A percentile compares a stretch with the other conserved stretches of the same genome.
Evolutionary conservation across 2,113 vertebrate genomes (phyloP).

Genomic region (Todiramphus chloris): DNA sequence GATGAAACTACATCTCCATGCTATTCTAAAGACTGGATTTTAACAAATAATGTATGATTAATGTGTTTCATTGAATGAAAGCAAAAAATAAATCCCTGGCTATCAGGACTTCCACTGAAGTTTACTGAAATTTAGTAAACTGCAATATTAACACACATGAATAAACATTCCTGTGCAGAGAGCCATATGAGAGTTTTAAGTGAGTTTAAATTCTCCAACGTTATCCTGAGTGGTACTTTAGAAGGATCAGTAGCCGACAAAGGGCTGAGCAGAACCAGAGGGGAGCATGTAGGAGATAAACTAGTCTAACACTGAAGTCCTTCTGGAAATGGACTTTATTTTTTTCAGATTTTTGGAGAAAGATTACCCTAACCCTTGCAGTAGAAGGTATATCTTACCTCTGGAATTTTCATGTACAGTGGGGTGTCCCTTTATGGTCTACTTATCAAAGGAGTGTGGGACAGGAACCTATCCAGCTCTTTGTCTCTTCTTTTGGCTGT

Average conservation of each 20-base stretch:
- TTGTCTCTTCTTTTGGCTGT: background rate
- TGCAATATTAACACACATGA: background rate
- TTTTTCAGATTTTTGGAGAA: background rate
- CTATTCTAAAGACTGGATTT: background rate
- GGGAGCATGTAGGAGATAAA: background rate
- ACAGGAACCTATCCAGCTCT: background rate
- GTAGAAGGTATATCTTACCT: background rate
- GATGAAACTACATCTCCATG: background rate
- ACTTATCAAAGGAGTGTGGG: background rate
- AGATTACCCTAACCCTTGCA: background rate
- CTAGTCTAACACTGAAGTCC: background rate
- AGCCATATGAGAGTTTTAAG: background rate
- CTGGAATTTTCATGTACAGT: background rate
- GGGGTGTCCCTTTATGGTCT: background rate
- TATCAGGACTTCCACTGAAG: background rate
- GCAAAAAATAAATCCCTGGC: background rate
- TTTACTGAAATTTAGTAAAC: background rate
- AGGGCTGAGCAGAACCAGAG: background rate
- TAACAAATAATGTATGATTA: background rate
- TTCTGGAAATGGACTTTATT: background rate
- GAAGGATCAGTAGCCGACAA: background rate
- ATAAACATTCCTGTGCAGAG: background rate
- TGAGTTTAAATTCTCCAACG: background rate
- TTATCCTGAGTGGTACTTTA: background rate
- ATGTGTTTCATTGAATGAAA: background rate